Percentiles rank a stretch among this genome's conserved stretches.
Evolutionary conservation across 2,888 invertebrate genomes (phyloP).

Genomic region (Plutella xylostella): DNA sequence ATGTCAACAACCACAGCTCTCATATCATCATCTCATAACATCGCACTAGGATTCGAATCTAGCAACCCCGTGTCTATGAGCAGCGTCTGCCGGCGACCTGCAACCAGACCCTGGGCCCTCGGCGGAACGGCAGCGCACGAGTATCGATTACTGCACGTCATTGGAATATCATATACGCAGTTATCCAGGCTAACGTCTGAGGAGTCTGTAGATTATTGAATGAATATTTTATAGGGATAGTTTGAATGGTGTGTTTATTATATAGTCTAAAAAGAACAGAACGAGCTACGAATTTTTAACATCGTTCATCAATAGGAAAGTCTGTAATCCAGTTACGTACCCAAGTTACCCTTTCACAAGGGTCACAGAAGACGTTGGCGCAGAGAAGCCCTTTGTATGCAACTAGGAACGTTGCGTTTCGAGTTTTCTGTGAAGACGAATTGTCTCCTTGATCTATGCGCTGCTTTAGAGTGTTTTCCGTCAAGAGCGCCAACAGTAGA

Average conservation of each 20-base stretch:
- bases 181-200: background rate
- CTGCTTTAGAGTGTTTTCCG: no score
- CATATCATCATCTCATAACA: background rate
- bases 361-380: conserved; percentile 24
- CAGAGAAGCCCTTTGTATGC: conserved; percentile 28
- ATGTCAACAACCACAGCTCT: background rate
- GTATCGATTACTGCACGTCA: conserved; percentile 41
- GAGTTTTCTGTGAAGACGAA: no score
- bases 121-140: conserved; percentile 43
- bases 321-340: conserved; percentile 13
- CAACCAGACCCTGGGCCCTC: conserved; percentile 38
- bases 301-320: conserved; percentile 7
- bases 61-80: background rate
- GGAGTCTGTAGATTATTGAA: background rate
- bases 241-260: background rate
- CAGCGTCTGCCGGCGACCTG: conserved; percentile 29
- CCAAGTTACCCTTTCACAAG: background rate
- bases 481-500: no score
- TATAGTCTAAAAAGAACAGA: background rate
- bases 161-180: background rate
- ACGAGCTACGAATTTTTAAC: background rate
- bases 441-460: no score
- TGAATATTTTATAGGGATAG: background rate
- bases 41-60: no score
- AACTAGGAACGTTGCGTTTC: no score